Conservation (phyloP, 2,797 vertebrate species). For the Pangasius krempfi region DNA sequence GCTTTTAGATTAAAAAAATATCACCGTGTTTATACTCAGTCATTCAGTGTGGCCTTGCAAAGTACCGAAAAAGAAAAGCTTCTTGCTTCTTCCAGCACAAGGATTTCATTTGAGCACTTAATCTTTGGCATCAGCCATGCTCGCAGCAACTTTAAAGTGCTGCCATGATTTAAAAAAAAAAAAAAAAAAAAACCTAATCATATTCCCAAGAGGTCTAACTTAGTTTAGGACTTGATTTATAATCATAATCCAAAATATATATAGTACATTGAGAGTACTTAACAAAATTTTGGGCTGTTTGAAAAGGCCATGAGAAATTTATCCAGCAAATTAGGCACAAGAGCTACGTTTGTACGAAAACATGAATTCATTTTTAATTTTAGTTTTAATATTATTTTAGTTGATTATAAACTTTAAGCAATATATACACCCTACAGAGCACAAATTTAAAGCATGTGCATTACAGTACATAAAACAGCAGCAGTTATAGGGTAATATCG, state of each 20-base stretch:
- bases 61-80: slow-evolving; percentile 15
- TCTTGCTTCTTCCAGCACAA: slow-evolving; percentile 30
- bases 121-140: slow-evolving; percentile 46
- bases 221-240: slow-evolving; percentile 36
- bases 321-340: not conserved
- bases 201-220: slow-evolving; percentile 8
- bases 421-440: no score
- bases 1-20: not conserved
- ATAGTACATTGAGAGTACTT: no score
- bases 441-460: not conserved
- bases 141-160: slow-evolving; percentile 36
- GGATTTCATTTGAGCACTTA: slow-evolving; percentile 48
- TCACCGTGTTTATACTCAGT: not conserved
- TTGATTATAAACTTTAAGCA: not conserved
- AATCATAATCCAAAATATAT: slow-evolving; percentile 36
- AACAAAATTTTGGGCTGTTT: not conserved
- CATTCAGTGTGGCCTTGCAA: not conserved
- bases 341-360: not conserved
- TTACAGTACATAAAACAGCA: not conserved
- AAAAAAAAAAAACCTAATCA: not conserved
- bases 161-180: slow-evolving; percentile 20
- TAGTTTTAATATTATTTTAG: not conserved
- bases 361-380: not conserved
- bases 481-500: not conserved
- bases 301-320: not conserved